Conservation (phyloP, 2,113 vertebrate species). For the Pavo muticus region DNA sequence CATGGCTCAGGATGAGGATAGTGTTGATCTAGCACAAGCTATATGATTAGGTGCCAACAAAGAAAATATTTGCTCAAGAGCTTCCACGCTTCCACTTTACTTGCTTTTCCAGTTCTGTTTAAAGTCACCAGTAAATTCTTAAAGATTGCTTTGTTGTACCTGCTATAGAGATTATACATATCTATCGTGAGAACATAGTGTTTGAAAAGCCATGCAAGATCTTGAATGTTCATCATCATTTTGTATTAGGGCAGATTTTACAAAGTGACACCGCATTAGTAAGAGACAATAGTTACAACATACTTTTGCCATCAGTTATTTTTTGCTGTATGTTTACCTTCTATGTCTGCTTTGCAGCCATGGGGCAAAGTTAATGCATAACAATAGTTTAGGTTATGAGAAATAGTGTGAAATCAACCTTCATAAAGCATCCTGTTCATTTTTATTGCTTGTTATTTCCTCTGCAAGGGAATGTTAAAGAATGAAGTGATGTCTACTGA, state of each 20-base stretch:
- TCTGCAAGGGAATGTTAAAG: background rate
- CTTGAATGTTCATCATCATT: background rate
- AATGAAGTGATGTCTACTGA: background rate
- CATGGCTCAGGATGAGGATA: background rate
- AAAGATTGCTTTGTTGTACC: background rate
- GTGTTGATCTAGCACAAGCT: background rate
- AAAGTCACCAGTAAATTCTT: background rate
- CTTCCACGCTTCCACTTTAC: background rate
- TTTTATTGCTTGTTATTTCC: background rate
- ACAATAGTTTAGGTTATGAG: background rate
- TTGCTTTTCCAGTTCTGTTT: conserved; percentile 14
- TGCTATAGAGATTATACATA: background rate
- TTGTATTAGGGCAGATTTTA: background rate
- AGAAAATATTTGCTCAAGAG: conserved; percentile 11
- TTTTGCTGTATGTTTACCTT: background rate
- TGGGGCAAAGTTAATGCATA: background rate
- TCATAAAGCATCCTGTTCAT: background rate
- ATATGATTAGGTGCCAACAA: background rate
- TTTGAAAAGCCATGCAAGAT: background rate
- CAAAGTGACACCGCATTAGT: background rate
- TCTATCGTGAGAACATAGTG: background rate
- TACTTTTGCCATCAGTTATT: too few species aligned
- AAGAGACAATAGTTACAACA: background rate
- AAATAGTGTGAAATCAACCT: background rate
- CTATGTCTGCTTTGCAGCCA: background rate